Evolutionary conservation across 2,113 vertebrate species (phyloP).

Genomic region (Phylloscopus trochiloides): DNA sequence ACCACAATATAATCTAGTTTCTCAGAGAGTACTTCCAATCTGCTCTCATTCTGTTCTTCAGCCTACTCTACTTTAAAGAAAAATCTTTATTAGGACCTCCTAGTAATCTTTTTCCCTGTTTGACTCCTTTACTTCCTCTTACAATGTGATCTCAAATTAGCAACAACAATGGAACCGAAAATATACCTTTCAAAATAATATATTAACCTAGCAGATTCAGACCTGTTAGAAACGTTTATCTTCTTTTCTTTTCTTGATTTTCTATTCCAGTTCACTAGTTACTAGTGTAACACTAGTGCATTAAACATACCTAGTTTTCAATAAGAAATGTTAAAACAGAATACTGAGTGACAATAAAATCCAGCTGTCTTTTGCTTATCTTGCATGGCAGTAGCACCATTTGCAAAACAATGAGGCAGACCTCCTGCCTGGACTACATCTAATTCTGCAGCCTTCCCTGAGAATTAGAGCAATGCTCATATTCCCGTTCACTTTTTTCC

Average conservation of each 20-base stretch:
- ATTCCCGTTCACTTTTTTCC: neutral
- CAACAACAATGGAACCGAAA: neutral
- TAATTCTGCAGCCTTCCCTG: neutral
- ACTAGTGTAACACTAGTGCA: neutral
- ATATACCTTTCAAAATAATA: neutral
- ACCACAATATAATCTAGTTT: neutral
- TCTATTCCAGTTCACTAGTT: neutral
- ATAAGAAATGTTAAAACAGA: neutral
- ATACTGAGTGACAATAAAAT: neutral
- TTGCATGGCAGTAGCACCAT: neutral
- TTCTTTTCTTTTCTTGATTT: neutral
- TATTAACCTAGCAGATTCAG: neutral
- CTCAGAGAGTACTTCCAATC: neutral
- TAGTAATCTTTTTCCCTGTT: neutral
- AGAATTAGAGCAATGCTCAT: fast-evolving
- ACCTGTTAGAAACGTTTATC: neutral
- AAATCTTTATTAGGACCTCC: neutral
- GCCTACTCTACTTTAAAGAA: neutral
- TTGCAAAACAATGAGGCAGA: neutral
- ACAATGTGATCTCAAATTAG: neutral
- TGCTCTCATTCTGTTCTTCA: neutral
- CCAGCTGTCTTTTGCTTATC: neutral
- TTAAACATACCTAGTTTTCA: neutral
- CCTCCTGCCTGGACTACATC: neutral
- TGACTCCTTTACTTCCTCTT: neutral